Evolutionary conservation across 1,140 invertebrate species (phyloP), one percentile per base, ranked within the genome.

Genomic region (Oscheius sp.): DNA sequence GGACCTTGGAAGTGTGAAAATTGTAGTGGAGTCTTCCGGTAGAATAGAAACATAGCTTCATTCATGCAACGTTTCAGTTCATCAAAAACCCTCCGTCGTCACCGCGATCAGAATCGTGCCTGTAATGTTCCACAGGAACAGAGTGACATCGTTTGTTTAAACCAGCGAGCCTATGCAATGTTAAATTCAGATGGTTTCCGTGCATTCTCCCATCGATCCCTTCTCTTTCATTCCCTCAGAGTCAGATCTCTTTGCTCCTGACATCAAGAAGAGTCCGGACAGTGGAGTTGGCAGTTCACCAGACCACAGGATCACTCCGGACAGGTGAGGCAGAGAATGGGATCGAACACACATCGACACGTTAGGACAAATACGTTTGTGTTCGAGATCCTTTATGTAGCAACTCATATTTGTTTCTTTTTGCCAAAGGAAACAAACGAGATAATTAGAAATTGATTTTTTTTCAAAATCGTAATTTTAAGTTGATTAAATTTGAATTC

Each of bases 161-260:
- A n/a, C n/a, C n/a, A n/a, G n/a, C n/a, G n/a, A n/a, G n/a, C n/a
- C n/a, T n/a, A n/a, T n/a, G n/a, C n/a, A n/a, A n/a, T n/a, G n/a
- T n/a, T n/a, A 49, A 13, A 46, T 72, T 62, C 58, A 72, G 69
- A 63, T 74, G 49, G 72, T 67, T 2, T 59, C 64, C 26, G 64
- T 59, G 32, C 55, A 66, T 35, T 23, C 59, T 20, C 72, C 72
- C 18, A 49, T 68, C n/a, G 72, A 74, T 62, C 72, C 72, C 7
- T 74, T 59, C 36, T 65, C 59, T 3, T 74, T 74, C 45, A 74
- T 74, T 28, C 64, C 65, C 2, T 35, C 35, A 18, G 66, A 67
- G 20, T 42, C 28, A 23, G 52, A 68, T 26, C 61, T 72, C 0
- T 29, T 58, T 10, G 32, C 31, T 18, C 32, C 32, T 28, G 46